Evolutionary conservation across 2,888 invertebrate genomes (phyloP).

Genomic region (Mechanitis mazaeus): DNA sequence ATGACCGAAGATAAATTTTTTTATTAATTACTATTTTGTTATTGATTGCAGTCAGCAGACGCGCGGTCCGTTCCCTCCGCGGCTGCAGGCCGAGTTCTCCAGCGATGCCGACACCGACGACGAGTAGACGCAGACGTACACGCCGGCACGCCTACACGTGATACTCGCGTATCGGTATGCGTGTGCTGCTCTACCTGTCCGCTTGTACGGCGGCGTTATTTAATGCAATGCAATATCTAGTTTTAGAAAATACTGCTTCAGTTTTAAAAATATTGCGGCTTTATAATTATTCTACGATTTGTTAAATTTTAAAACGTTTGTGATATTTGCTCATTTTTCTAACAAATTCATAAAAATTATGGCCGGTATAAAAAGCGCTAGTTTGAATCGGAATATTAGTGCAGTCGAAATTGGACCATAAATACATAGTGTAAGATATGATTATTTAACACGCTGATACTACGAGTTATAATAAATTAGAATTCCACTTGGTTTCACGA

Average conservation of each 20-base stretch:
- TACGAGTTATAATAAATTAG: too few relatives aligned
- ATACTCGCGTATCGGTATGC: neutral
- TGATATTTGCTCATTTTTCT: slow-evolving; percentile 24
- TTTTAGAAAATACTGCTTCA: neutral
- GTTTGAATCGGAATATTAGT: slow-evolving; percentile 4
- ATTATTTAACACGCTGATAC: too few relatives aligned
- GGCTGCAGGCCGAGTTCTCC: slow-evolving; percentile 82
- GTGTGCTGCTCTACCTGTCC: neutral
- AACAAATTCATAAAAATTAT: slow-evolving; percentile 9
- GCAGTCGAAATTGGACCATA: slow-evolving; percentile 7
- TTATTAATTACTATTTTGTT: neutral
- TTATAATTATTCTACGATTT: neutral
- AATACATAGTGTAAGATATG: neutral
- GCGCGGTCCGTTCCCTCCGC: slow-evolving; percentile 81
- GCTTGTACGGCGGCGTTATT: neutral
- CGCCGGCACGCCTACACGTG: neutral
- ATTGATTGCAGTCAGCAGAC: slow-evolving; percentile 80
- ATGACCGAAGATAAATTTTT: neutral
- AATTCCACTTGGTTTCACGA: too few relatives aligned
- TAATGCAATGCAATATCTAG: neutral
- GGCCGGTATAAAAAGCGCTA: slow-evolving; percentile 12
- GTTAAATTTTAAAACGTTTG: slow-evolving; percentile 16
- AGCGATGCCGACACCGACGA: slow-evolving; percentile 96
- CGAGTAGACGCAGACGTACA: slow-evolving; percentile 78
- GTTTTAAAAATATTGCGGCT: neutral